phyloP scores from a whole-genome alignment of 2,888 invertebrate genomes.

The Gisinianus flammeolus region DNA sequence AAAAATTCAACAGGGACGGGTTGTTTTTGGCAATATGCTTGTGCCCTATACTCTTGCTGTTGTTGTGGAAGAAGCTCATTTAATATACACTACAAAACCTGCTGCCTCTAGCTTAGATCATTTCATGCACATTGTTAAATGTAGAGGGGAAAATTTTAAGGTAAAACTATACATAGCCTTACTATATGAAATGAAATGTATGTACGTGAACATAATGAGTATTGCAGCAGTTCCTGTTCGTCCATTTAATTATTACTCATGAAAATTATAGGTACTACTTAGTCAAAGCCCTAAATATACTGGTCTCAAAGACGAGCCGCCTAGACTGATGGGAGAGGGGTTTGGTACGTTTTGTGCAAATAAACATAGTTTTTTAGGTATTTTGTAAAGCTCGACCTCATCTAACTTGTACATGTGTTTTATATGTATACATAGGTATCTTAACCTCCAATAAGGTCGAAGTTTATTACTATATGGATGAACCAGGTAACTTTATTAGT shows the following conservation, averaged over 20 bases:
- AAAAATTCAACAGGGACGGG: conserved; percentile 73
- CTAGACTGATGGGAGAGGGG: conserved; percentile 97
- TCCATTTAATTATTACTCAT: conserved; percentile 11
- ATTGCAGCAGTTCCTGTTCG: too few species aligned
- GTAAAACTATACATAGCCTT: too few species aligned
- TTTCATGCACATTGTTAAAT: conserved; percentile 95
- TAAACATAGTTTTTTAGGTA: too few species aligned
- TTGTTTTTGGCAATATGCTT: conserved; percentile 93
- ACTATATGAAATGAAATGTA: too few species aligned
- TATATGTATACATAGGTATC: too few species aligned
- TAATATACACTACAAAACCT: conserved; percentile 93
- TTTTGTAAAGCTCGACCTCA: too few species aligned
- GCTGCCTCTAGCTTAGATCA: conserved; percentile 91
- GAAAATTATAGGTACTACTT: conserved; percentile 72
- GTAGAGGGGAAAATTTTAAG: conserved; percentile 92
- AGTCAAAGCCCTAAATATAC: conserved; percentile 96
- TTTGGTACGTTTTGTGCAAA: too few species aligned
- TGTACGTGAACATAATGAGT: too few species aligned
- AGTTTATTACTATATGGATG: conserved; percentile 96
- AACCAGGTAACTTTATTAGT: conserved; percentile 72
- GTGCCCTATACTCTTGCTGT: conserved; percentile 92
- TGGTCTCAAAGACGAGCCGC: conserved; percentile 91
- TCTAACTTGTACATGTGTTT: too few species aligned
- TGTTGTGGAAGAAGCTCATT: conserved; percentile 91
- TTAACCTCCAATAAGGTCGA: conserved; percentile 94